These are phyloP conservation scores for Cerastoderma edule DNA, from an alignment of 2,888 invertebrate species.

Conservation along the genomic window DNA sequence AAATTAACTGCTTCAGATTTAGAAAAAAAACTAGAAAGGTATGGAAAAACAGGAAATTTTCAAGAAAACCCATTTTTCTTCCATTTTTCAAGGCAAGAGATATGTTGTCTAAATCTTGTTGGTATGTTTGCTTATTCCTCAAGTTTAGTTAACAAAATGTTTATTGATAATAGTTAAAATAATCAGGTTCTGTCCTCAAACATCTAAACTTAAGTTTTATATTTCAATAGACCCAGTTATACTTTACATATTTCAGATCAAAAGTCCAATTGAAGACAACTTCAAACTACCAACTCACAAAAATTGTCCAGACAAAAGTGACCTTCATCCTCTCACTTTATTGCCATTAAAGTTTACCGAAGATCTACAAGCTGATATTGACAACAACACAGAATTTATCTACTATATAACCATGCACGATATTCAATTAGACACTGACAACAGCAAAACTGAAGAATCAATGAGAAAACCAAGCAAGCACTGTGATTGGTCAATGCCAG, in stretches of 20 bases:
- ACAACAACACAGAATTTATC: conserved; percentile 51
- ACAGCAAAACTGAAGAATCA: neutral
- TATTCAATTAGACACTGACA: neutral
- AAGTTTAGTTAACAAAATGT: too few species aligned
- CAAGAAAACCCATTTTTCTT: neutral
- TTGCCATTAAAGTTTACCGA: conserved; percentile 31
- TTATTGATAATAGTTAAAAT: too few species aligned
- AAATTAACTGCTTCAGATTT: too few species aligned
- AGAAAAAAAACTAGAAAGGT: too few species aligned
- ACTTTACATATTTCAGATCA: conserved; percentile 45
- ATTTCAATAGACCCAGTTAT: neutral
- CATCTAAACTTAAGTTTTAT: neutral
- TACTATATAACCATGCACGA: conserved; percentile 49
- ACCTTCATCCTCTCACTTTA: conserved; percentile 52
- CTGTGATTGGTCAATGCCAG: conserved; percentile 67
- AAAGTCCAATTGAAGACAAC: conserved; percentile 21
- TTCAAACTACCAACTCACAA: conserved; percentile 27
- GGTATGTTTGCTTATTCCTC: too few species aligned
- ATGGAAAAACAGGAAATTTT: neutral
- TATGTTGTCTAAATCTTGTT: neutral
- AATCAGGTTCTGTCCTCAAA: too few species aligned
- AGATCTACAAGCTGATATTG: conserved; percentile 35
- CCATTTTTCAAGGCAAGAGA: too few species aligned
- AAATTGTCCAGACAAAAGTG: conserved; percentile 39
- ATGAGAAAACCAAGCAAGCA: neutral